Percentiles rank a stretch among this genome's conserved stretches.
phyloP scores from a whole-genome alignment of 2,888 invertebrate genomes.

The Tenthredo livida region DNA sequence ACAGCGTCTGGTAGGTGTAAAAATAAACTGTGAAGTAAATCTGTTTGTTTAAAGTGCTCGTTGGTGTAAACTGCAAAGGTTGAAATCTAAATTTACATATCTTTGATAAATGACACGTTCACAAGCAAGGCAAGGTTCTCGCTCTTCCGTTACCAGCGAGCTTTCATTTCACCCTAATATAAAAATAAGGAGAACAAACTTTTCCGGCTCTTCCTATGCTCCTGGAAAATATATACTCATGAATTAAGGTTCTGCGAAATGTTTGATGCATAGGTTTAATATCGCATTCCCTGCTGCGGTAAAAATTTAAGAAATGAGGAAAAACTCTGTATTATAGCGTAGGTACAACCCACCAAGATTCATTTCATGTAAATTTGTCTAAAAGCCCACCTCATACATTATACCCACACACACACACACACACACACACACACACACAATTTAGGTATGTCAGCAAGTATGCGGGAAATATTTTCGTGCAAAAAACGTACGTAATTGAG shows the following conservation, averaged over 20 bases:
- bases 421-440: not conserved
- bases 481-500: not conserved
- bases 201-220: not conserved
- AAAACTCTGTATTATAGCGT: not conserved
- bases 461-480: not conserved
- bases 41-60: constrained; percentile 39
- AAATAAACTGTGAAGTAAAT: constrained; percentile 30
- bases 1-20: constrained; percentile 4
- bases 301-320: not conserved
- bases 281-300: not conserved
- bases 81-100: constrained; percentile 47
- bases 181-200: not conserved
- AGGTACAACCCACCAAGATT: not conserved
- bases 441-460: not conserved
- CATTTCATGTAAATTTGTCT: not conserved
- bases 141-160: not conserved
- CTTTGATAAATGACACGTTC: constrained; percentile 14
- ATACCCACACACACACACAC: not conserved
- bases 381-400: constrained; percentile 7
- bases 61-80: constrained; percentile 21
- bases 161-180: not conserved
- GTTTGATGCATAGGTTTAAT: not conserved
- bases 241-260: not conserved
- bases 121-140: not conserved
- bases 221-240: not conserved